Percentiles rank a stretch among this genome's conserved stretches.
phyloP scores from a whole-genome alignment of 1,140 invertebrate species.

The Drosophila biarmipes region DNA sequence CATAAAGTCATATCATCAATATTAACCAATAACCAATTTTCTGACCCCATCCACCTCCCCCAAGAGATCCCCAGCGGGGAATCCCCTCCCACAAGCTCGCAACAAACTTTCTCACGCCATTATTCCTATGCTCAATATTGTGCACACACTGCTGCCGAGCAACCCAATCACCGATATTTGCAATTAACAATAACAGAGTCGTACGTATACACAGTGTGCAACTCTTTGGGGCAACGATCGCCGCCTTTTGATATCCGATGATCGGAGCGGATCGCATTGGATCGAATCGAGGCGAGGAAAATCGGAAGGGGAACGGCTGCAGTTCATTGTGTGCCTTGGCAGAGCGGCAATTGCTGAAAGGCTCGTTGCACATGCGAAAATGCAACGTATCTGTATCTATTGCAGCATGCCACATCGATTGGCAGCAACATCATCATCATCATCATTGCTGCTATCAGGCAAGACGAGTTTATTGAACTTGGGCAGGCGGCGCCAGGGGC shows the following conservation, averaged over 20 bases:
- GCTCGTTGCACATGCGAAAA: slow-evolving; percentile 39
- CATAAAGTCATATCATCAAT: too few species aligned
- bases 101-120: slow-evolving; percentile 74
- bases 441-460: slow-evolving; percentile 16
- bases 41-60: background rate
- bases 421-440: slow-evolving; percentile 17
- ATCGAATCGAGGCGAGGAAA: slow-evolving; percentile 3
- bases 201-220: slow-evolving; percentile 4
- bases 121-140: slow-evolving; percentile 40
- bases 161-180: slow-evolving; percentile 81
- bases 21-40: too few species aligned
- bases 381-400: slow-evolving; percentile 56
- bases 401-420: slow-evolving; percentile 54
- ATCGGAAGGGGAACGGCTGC: slow-evolving; percentile 54
- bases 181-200: slow-evolving; percentile 63
- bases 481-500: slow-evolving; percentile 64
- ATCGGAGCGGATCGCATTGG: slow-evolving; percentile 28
- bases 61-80: background rate
- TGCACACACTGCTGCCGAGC: slow-evolving; percentile 46
- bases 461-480: slow-evolving; percentile 73
- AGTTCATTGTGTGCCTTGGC: slow-evolving; percentile 50
- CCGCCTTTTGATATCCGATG: slow-evolving; percentile 52
- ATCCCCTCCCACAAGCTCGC: slow-evolving; percentile 26
- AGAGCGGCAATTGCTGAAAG: slow-evolving; percentile 47
- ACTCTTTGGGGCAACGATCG: slow-evolving; percentile 69